Evolutionary conservation across 2,113 vertebrate species (phyloP), one percentile per base, ranked within the genome.

Genomic region (Mirza zaza): DNA sequence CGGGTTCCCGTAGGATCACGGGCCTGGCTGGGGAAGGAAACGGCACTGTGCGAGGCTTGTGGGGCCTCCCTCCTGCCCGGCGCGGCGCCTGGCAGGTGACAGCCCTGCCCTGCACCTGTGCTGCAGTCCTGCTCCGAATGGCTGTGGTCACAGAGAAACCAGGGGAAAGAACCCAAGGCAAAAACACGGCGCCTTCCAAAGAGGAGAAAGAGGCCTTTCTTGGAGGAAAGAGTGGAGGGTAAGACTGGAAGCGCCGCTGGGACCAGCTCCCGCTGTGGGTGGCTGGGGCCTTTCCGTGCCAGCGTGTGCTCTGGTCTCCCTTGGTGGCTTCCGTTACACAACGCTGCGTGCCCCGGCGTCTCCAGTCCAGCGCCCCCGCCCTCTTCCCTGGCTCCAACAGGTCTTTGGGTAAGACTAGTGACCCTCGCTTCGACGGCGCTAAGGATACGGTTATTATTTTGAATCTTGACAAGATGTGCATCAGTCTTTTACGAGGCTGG

Each of bases 341-440:
- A 0, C 0, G 4, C 1, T 1, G 12, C 11, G 7, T 21, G 34
- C 20, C 1, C 5, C 15, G 2, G 3, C 21, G 4, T 13, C 67
- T 6, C 39, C 23, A 4, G 7, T 8, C 20, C 48, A 48, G 4
- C 10, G 0, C 20, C 0, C n/a, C 57, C 6, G 0, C 23, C 45
- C 45, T 18, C 45, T 14, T 6, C 65, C 45, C 5, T 2, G 3
- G 45, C 45, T 45, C 45, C 79, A n/a, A 48, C 0, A 3, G 15
- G 12, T 32, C 52, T 9, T 7, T 59, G 32, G 3, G 3, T 15
- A 23, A n/a, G 55, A 57, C 3, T 17, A 3, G 3, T 32, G 67
- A 25, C 29, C 8, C 39, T 36, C 11, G 4, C 39, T 59, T 82
- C 8, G 25, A 61, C 34, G 42, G 17, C 59, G 4, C 0, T 1